Conservation (phyloP, 2,113 vertebrate genomes). For the Chloropsis hardwickii region DNA sequence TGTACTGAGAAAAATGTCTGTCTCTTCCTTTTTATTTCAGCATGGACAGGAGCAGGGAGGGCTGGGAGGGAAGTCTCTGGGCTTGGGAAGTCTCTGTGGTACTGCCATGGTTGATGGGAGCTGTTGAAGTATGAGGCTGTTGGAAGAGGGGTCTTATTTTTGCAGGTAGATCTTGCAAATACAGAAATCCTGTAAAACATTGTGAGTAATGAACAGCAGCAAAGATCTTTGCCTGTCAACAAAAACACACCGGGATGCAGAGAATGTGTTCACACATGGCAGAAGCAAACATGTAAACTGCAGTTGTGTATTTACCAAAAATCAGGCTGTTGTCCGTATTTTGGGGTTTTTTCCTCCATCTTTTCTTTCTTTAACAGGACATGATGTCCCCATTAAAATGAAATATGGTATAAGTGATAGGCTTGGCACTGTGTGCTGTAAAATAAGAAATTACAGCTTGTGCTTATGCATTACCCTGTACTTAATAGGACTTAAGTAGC, state of each 20-base stretch:
- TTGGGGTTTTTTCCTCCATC: not conserved
- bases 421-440: not conserved
- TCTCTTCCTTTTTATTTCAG: not conserved
- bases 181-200: not conserved
- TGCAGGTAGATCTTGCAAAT: not conserved
- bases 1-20: not conserved
- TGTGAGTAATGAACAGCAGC: not conserved
- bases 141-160: not conserved
- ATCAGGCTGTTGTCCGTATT: not conserved
- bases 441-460: not conserved
- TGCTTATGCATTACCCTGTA: not conserved
- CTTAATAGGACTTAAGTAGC: not conserved
- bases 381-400: not conserved
- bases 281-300: not conserved
- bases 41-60: not conserved
- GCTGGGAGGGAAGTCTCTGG: not conserved
- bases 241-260: not conserved
- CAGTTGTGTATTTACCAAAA: not conserved
- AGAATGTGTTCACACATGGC: not conserved
- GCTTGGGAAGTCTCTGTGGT: not conserved
- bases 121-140: not conserved
- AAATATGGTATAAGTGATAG: not conserved
- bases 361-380: not conserved
- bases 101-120: not conserved
- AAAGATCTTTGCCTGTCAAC: not conserved